These are phyloP conservation scores for Rostratula benghalensis DNA, from an alignment of 2,113 vertebrate genomes.

Conservation along the genomic window DNA sequence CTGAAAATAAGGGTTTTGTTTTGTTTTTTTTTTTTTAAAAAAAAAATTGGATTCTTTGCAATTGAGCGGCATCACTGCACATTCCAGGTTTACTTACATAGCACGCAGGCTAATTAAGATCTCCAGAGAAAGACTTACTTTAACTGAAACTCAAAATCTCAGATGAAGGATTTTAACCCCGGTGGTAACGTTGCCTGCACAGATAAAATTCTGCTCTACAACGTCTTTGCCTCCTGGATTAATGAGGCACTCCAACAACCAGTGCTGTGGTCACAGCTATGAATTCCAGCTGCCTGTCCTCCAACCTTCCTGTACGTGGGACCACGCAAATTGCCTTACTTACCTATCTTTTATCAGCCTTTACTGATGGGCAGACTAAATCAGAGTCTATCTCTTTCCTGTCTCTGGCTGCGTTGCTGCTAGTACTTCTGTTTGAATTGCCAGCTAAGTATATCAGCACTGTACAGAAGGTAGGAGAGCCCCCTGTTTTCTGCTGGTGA, in stretches of 20 bases:
- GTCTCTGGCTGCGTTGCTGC: background rate
- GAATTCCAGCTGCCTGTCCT: background rate
- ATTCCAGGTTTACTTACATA: background rate
- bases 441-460: background rate
- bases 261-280: background rate
- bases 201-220: background rate
- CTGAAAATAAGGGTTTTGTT: background rate
- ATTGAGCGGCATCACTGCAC: rapidly evolving
- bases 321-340: background rate
- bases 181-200: background rate
- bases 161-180: background rate
- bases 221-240: background rate
- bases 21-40: background rate
- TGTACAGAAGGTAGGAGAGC: background rate
- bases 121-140: background rate
- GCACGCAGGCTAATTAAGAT: background rate
- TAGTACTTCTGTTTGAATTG: too few species aligned
- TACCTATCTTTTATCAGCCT: background rate
- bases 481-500: background rate
- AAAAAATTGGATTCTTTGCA: background rate
- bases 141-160: background rate
- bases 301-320: background rate
- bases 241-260: background rate
- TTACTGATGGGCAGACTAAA: background rate
- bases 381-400: background rate